phyloP scores from a whole-genome alignment of 2,113 vertebrate genomes.

The Podilymbus podiceps region DNA sequence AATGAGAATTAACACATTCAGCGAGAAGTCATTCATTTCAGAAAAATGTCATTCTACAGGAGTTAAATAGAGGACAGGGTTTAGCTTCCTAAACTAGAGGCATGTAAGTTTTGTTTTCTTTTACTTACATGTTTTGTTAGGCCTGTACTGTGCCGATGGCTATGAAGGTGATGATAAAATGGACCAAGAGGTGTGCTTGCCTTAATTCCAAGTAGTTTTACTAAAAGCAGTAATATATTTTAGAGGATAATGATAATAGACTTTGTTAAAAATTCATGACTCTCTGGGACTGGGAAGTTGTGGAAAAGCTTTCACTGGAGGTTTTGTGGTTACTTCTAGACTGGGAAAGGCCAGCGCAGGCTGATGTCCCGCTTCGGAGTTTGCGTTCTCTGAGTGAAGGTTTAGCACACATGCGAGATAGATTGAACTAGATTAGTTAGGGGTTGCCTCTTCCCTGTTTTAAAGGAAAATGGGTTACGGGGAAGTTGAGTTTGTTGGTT shows the following conservation, averaged over 20 bases:
- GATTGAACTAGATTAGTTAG: not conserved
- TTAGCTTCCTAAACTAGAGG: not conserved
- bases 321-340: not conserved
- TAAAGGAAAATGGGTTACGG: not conserved
- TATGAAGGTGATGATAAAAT: not conserved
- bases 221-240: not conserved
- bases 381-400: not conserved
- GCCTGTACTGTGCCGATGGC: not conserved
- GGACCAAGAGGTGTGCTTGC: not conserved
- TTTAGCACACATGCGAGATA: not conserved
- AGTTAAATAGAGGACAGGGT: not conserved
- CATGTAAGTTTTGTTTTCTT: not conserved
- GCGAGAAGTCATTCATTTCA: not conserved
- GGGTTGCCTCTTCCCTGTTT: not conserved
- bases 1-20: not conserved
- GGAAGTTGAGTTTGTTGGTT: not conserved
- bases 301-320: not conserved
- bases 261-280: not conserved
- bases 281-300: not conserved
- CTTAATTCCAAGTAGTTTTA: not conserved
- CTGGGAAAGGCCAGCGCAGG: not conserved
- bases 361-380: not conserved
- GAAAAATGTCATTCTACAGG: not conserved
- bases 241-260: not conserved
- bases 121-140: not conserved